Evolutionary conservation across 2,888 invertebrate species (phyloP).

Genomic region (Athripsodes cinereus): DNA sequence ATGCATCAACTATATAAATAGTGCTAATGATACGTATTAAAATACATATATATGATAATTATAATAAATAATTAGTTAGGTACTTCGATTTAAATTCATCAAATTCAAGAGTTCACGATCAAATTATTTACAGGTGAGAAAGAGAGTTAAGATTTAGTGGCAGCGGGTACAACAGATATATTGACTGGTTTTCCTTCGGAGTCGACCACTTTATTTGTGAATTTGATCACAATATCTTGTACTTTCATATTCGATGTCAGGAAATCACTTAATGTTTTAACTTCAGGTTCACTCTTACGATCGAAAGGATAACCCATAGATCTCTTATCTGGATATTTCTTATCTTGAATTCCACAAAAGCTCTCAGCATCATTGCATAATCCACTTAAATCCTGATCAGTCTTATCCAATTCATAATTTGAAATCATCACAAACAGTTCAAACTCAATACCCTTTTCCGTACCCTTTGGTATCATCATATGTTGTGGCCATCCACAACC

Average conservation of each 20-base stretch:
- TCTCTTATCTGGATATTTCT: constrained; percentile 71
- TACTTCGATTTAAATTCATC: too few relatives aligned
- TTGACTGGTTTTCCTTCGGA: not conserved
- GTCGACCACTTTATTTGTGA: constrained; percentile 46
- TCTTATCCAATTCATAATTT: constrained; percentile 48
- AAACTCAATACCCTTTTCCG: constrained; percentile 43
- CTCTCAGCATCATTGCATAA: constrained; percentile 67
- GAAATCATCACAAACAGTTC: constrained; percentile 56
- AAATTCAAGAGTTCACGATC: too few relatives aligned
- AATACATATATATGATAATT: too few relatives aligned
- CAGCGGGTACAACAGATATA: not conserved
- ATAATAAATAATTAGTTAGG: too few relatives aligned
- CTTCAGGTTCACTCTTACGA: constrained; percentile 52
- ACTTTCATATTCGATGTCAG: constrained; percentile 66
- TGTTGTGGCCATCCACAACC: constrained; percentile 62
- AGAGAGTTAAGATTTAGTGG: not conserved
- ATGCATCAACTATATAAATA: too few relatives aligned
- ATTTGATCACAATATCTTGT: constrained; percentile 55
- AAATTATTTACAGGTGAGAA: too few relatives aligned
- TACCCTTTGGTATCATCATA: constrained; percentile 53
- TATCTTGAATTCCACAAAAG: constrained; percentile 73
- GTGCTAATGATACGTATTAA: too few relatives aligned
- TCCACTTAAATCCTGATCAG: constrained; percentile 39
- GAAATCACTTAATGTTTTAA: constrained; percentile 55
- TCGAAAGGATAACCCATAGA: constrained; percentile 84